Evolutionary conservation across 2,888 invertebrate species (phyloP).

Genomic region (Altica lythri): DNA sequence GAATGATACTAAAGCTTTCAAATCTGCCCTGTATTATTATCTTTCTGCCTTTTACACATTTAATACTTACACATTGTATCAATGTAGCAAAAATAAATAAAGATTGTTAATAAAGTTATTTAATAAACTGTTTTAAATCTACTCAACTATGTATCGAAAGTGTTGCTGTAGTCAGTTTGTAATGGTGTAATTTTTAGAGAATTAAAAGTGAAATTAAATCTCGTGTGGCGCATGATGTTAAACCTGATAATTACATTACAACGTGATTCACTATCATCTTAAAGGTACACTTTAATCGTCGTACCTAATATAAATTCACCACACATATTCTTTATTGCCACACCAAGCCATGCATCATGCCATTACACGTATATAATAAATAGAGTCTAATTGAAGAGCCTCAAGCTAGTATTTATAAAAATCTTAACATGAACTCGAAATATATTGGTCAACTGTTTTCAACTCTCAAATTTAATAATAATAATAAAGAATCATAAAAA

Average conservation of each 20-base stretch:
- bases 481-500: conserved; percentile 1
- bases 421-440: neutral
- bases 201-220: neutral
- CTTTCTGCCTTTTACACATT: too few species aligned
- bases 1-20: too few species aligned
- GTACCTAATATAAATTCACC: neutral
- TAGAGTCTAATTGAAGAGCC: neutral
- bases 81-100: too few species aligned
- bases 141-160: too few species aligned
- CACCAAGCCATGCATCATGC: neutral
- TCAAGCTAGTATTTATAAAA: neutral
- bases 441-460: neutral
- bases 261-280: neutral
- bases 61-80: too few species aligned
- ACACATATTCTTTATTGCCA: conserved; percentile 1
- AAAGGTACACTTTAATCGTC: neutral
- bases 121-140: too few species aligned
- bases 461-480: neutral
- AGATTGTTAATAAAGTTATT: too few species aligned
- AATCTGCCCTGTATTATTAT: too few species aligned
- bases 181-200: too few species aligned
- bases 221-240: neutral
- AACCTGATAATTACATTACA: neutral
- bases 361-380: neutral
- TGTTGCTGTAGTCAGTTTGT: too few species aligned